Conservation (phyloP, 2,888 invertebrate species). For the Cantharis rustica region DNA sequence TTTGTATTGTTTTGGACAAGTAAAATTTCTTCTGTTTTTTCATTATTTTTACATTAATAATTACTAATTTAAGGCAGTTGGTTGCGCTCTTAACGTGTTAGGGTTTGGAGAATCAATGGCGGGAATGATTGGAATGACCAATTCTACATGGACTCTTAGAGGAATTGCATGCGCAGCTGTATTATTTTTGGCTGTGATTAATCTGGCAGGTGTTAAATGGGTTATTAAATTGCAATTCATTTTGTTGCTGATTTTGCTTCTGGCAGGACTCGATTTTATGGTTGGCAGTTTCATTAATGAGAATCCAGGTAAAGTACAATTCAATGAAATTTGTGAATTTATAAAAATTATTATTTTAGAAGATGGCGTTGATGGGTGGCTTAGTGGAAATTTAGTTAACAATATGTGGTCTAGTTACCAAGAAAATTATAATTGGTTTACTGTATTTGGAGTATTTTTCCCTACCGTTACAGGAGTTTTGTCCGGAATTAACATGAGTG, state of each 20-base stretch:
- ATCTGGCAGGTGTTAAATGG: constrained; percentile 97
- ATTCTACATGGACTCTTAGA: constrained; percentile 79
- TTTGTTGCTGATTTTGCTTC: constrained; percentile 79
- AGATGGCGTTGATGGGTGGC: constrained; percentile 86
- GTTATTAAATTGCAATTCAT: constrained; percentile 94
- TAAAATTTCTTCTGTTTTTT: constrained; percentile 49
- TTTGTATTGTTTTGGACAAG: constrained; percentile 96
- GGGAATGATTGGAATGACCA: constrained; percentile 74
- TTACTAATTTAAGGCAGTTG: constrained; percentile 76
- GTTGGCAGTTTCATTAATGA: constrained; percentile 87
- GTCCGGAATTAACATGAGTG: constrained; percentile 98
- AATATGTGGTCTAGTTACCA: constrained; percentile 83
- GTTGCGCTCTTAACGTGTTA: constrained; percentile 93
- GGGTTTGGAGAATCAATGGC: constrained; percentile 98
- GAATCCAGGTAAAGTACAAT: constrained; percentile 65
- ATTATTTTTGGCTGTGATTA: constrained; percentile 83
- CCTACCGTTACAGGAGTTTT: constrained; percentile 96
- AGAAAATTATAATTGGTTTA: constrained; percentile 88
- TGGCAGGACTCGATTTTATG: constrained; percentile 92
- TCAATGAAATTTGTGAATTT: background rate
- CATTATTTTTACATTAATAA: background rate
- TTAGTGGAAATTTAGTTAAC: constrained; percentile 74
- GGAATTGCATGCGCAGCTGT: constrained; percentile 89
- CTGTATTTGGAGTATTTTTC: constrained; percentile 96
- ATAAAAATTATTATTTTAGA: constrained; percentile 57